These are phyloP conservation scores for Ciona savignyi DNA, from an alignment of 23 tunicate genomes.

Conservation along the genomic window DNA sequence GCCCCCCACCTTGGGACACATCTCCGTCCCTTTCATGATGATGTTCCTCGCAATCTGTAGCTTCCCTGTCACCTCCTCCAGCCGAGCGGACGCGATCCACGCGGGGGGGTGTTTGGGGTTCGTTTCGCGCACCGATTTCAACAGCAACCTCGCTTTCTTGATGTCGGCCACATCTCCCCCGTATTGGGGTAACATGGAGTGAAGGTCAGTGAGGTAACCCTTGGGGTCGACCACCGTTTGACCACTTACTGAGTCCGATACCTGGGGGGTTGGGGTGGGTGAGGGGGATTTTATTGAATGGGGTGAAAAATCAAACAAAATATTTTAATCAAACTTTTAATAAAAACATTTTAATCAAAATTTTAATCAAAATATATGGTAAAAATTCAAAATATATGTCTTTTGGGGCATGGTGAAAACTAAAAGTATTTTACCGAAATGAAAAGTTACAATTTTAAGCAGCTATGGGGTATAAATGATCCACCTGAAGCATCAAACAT, in stretches of 20 bases:
- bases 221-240: slow-evolving; percentile 99
- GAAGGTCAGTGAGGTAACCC: slow-evolving; percentile 97
- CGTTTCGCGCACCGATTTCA: slow-evolving; percentile 97
- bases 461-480: no score
- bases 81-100: slow-evolving; percentile 97
- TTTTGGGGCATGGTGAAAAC: no score
- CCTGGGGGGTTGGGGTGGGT: no score
- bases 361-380: no score
- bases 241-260: slow-evolving; percentile 97
- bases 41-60: slow-evolving; percentile 83
- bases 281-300: no score
- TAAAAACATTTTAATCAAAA: no score
- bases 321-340: no score
- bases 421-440: no score
- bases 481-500: no score
- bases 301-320: no score
- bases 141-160: slow-evolving; percentile 83
- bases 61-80: slow-evolving; percentile 98
- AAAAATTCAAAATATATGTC: no score
- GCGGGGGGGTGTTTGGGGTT: slow-evolving; percentile 99
- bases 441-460: no score
- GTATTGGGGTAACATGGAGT: slow-evolving; percentile 95
- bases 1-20: slow-evolving; percentile 89
- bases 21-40: slow-evolving; percentile 99
- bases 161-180: slow-evolving; percentile 96